These are phyloP conservation scores for Pygmarrhopalites habei DNA, from an alignment of 1,140 invertebrate species.

Conservation along the genomic window DNA sequence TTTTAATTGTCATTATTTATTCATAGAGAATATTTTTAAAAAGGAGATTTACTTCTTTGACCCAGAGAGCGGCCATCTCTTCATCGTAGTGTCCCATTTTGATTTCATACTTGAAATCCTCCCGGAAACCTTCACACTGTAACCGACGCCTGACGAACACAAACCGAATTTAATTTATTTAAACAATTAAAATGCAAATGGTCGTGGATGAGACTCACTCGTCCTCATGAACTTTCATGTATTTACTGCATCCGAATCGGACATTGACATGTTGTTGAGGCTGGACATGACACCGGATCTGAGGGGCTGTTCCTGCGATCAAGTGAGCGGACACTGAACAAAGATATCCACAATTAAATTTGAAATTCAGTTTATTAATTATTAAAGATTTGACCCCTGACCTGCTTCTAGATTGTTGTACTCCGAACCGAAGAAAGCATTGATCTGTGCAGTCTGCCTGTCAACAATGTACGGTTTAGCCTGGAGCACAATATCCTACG, in stretches of 20 bases:
- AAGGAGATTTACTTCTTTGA: neutral
- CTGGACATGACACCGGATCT: constrained; percentile 29
- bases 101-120: constrained; percentile 9
- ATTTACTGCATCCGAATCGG: constrained; percentile 19
- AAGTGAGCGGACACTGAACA: constrained; percentile 16
- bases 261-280: neutral
- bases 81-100: constrained; percentile 10
- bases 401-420: constrained; percentile 16
- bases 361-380: neutral
- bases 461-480: neutral
- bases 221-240: constrained; percentile 22
- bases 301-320: neutral
- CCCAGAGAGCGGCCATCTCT: constrained; percentile 17
- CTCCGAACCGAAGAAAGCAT: constrained; percentile 20
- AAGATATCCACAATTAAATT: neutral
- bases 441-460: neutral
- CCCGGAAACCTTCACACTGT: constrained; percentile 17
- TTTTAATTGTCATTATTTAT: neutral
- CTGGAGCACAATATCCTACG: constrained; percentile 6
- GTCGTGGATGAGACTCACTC: neutral
- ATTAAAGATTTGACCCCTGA: neutral
- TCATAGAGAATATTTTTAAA: neutral
- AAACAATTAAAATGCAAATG: neutral
- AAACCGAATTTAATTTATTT: neutral
- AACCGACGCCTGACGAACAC: constrained; percentile 3